Percentiles rank a stretch among this genome's conserved stretches.
These are phyloP conservation scores for Takifugu bimaculatus DNA, from an alignment of 2,113 vertebrate species.

Conservation along the genomic window DNA sequence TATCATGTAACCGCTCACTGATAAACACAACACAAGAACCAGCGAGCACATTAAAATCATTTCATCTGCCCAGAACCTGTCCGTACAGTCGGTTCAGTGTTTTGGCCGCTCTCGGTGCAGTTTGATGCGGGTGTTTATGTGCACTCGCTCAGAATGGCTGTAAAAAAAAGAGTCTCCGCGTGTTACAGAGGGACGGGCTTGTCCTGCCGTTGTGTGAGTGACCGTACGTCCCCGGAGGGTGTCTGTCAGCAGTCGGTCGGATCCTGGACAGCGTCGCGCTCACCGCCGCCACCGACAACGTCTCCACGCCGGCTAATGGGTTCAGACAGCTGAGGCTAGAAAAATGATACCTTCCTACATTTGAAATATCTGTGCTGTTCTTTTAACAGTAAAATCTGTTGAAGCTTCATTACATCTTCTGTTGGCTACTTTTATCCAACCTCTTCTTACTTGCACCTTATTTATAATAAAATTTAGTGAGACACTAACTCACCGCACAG, in stretches of 20 bases:
- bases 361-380: no score
- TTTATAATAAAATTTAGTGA: no score
- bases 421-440: no score
- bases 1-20: conserved; percentile 23
- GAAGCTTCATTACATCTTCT: no score
- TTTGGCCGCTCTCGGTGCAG: conserved; percentile 36
- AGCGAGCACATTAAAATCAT: conserved; percentile 34
- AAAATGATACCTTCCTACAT: no score
- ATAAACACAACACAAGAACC: conserved; percentile 55
- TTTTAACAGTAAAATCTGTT: no score
- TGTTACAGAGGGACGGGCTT: conserved; percentile 51
- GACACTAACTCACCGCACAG: no score
- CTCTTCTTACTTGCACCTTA: no score
- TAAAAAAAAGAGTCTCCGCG: conserved; percentile 55
- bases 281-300: conserved; percentile 55
- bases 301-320: conserved; percentile 47
- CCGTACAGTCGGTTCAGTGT: conserved; percentile 34
- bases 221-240: conserved; percentile 3
- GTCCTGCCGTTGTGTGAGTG: conserved; percentile 42
- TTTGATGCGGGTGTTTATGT: conserved; percentile 40
- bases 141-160: conserved; percentile 51
- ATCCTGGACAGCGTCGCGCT: conserved; percentile 70
- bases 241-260: conserved; percentile 51
- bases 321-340: conserved; percentile 34
- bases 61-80: conserved; percentile 34